These are phyloP conservation scores for Ammodytes dubius DNA, from an alignment of 2,113 vertebrate species.

Conservation along the genomic window DNA sequence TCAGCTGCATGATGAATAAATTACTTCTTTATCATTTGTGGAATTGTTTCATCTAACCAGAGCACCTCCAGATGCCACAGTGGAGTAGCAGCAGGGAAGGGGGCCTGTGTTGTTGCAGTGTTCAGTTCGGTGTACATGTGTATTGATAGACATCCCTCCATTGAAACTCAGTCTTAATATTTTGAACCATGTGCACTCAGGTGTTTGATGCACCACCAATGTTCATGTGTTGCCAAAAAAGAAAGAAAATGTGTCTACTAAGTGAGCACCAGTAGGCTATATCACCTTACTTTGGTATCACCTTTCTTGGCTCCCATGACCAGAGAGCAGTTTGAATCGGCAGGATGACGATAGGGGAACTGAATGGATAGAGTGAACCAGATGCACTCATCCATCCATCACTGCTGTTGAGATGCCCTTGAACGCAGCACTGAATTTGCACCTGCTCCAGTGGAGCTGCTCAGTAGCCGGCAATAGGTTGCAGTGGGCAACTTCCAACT, in stretches of 20 bases:
- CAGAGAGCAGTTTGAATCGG: conserved; percentile 43
- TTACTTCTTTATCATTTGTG: background rate
- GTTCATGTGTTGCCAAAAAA: conserved; percentile 25
- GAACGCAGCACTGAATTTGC: conserved; percentile 59
- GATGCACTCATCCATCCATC: conserved; percentile 61
- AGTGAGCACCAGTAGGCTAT: background rate
- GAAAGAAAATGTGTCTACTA: background rate
- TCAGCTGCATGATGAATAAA: background rate
- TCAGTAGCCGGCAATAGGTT: conserved; percentile 56
- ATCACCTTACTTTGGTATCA: background rate
- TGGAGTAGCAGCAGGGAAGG: background rate
- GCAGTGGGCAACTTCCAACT: conserved; percentile 47
- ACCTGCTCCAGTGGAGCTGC: conserved; percentile 67
- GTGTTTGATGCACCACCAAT: conserved; percentile 4
- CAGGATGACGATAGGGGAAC: conserved; percentile 24
- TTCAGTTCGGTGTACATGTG: background rate
- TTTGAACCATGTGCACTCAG: background rate
- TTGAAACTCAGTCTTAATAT: background rate
- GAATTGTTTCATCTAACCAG: background rate
- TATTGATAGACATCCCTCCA: background rate
- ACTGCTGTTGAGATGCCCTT: conserved; percentile 66
- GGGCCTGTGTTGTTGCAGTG: background rate
- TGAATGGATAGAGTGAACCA: conserved; percentile 56
- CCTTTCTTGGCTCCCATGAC: conserved; percentile 7
- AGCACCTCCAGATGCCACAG: background rate